Evolutionary conservation across 1,140 invertebrate species (phyloP), one percentile per base, ranked within the genome.

Genomic region (Drosophila subpulchrella): DNA sequence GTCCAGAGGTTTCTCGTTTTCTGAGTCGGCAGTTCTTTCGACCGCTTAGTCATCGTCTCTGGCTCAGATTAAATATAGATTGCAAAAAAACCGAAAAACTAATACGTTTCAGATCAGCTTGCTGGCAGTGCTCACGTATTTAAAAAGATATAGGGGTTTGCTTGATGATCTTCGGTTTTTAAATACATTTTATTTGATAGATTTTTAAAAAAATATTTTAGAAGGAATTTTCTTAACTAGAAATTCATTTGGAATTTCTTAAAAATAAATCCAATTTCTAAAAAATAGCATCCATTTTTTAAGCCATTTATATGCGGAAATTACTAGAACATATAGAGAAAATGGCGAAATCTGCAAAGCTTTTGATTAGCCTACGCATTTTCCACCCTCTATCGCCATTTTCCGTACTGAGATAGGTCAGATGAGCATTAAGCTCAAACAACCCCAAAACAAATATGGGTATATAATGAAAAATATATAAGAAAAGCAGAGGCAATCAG

Each of bases 21-120:
- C 24, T 30, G 36, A 39, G 30, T 65, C 20, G 51, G 12, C 63
- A 62, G 20, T 44, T 24, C 39, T 27, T 55, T 38, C 55, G 47
- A 44, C 51, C 17, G 57, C 68, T 74, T 73, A 75, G 68, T 75
- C 72, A 75, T 51, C 38, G 72, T 17, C 30, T 34, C 34, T 47
- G 42, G 32, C 20, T 54, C 20, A 10, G 44, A 44, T 74, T 50
- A 71, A 48, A 68, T 74, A 72, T 74, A 72, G 57, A 73, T 63
- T 73, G 70, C 46, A 7, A 38, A 50, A 30, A 30, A 36, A 1
- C 5, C 20, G 38, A 13, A 13, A 32, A 11, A 2, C 3, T 11
- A 46, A 36, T 46, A 20, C 20, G 61, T 65, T 65, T 65, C 0
- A 38, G 12, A 65, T 59, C 20, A 60, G 32, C 20, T 46, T 4